Conservation (phyloP, 2,113 vertebrate species). For the Pangasianodon hypophthalmus region DNA sequence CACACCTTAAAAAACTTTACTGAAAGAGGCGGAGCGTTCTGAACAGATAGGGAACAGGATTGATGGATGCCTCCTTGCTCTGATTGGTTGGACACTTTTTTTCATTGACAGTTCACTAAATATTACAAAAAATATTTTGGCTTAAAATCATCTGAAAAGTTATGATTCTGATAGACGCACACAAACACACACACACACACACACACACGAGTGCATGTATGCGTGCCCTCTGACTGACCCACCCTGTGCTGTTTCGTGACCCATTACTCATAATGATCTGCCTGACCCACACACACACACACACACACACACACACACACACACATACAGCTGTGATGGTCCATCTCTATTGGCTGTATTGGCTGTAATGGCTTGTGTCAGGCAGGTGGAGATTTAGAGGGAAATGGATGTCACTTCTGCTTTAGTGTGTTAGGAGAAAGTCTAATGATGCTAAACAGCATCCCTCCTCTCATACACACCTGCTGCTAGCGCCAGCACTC, state of each 20-base stretch:
- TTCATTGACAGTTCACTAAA: background rate
- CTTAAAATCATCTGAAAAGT: background rate
- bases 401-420: slow-evolving; percentile 56
- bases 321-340: slow-evolving; percentile 27
- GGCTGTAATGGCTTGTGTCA: slow-evolving; percentile 50
- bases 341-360: slow-evolving; percentile 51
- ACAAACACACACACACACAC: background rate
- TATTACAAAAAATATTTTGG: background rate
- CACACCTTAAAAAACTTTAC: background rate
- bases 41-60: background rate
- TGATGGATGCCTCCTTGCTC: background rate
- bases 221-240: slow-evolving; percentile 46
- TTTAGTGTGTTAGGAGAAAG: slow-evolving; percentile 42
- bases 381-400: slow-evolving; percentile 51
- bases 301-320: slow-evolving; percentile 52
- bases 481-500: slow-evolving; percentile 48
- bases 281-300: slow-evolving; percentile 14
- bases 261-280: slow-evolving; percentile 50
- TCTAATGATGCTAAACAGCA: slow-evolving; percentile 40
- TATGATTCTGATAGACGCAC: background rate
- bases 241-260: slow-evolving; percentile 39
- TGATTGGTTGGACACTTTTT: background rate
- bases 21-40: background rate
- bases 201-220: background rate
- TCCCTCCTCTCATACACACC: slow-evolving; percentile 18